These are phyloP conservation scores for Ariopsis seemanni DNA, from an alignment of 2,113 vertebrate species.

Conservation along the genomic window DNA sequence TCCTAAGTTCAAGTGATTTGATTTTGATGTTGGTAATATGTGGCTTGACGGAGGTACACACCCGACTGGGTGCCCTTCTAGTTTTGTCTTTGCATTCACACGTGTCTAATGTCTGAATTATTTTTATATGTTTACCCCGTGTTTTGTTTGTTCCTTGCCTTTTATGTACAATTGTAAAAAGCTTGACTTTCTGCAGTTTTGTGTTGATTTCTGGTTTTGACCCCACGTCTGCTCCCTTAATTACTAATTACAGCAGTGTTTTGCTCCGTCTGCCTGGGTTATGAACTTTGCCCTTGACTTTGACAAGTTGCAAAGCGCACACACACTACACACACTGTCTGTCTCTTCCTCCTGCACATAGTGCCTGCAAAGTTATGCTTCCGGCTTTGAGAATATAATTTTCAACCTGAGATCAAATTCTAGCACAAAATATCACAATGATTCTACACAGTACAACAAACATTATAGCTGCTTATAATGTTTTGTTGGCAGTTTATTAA, in stretches of 20 bases:
- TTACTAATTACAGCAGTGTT: conserved; percentile 10
- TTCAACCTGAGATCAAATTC: neutral
- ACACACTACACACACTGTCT: neutral
- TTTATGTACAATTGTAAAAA: neutral
- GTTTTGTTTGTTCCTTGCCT: neutral
- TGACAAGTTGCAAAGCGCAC: neutral
- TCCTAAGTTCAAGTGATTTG: no score
- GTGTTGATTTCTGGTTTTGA: neutral
- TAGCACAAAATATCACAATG: neutral
- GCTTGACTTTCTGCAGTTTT: neutral
- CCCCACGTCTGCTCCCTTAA: neutral
- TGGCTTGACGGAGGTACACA: no score
- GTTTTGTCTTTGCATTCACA: neutral
- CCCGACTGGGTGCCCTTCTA: no score
- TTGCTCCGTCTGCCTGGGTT: conserved; percentile 8
- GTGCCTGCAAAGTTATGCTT: neutral
- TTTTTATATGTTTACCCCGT: neutral
- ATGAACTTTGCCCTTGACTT: neutral
- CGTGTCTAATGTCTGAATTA: neutral
- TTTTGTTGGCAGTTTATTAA: neutral
- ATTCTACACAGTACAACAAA: neutral
- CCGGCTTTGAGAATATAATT: neutral
- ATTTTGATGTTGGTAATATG: no score
- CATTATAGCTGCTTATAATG: neutral
- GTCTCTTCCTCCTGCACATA: neutral